Base-by-base conservation (phyloP, 2,113 vertebrate species). In the Platysteira castanea region DNA sequence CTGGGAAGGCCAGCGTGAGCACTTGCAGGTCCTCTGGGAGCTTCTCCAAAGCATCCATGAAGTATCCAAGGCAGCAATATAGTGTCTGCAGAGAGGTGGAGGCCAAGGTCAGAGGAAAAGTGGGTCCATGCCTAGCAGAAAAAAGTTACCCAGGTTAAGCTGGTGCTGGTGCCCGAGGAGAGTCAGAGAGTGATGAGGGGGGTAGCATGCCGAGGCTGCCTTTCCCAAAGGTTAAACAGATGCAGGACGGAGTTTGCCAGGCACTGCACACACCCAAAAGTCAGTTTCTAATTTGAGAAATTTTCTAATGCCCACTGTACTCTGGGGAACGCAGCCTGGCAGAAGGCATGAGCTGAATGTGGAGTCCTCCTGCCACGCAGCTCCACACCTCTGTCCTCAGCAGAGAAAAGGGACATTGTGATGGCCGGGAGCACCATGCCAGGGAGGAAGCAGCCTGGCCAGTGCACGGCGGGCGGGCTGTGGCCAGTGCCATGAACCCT, bases 211-310 rank as follows among this genome's bases (percentile, higher is more conserved):
- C 2, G 0, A 78, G 41, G 44, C 52, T 74, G 69, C 90, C 39
- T 84, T 95, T 93, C 65, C 56, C 65, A 89, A 96, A 94, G 84
- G 73, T 89, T 93, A 94, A 84, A 65, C 77, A 89, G 56, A 84
- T 8, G 4, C 50, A 87, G 69, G 52, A 68, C 0, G 0, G 69
- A 87, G 69, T 44, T 91, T 95, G 88, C 64, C 74, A 91, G 69
- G 73, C 9, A 2, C 39, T 57, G 14, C 53, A 46, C 53, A 47
- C 57, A 73, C 69, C 37, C 88, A 50, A 74, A 94, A 95, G 60
- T 64, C 87, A 91, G 53, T 60, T 95, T 94, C 93, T 95, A 95
- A 93, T 93, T 60, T 86, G 57, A 89, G 89, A 84, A 9, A 78
- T 71, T 89, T 87, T 84, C 68, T 69, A 77, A 88, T 79, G 75